Evolutionary conservation across 1,140 invertebrate genomes (phyloP).

Genomic region (Brachionus asplanchnoidis): DNA sequence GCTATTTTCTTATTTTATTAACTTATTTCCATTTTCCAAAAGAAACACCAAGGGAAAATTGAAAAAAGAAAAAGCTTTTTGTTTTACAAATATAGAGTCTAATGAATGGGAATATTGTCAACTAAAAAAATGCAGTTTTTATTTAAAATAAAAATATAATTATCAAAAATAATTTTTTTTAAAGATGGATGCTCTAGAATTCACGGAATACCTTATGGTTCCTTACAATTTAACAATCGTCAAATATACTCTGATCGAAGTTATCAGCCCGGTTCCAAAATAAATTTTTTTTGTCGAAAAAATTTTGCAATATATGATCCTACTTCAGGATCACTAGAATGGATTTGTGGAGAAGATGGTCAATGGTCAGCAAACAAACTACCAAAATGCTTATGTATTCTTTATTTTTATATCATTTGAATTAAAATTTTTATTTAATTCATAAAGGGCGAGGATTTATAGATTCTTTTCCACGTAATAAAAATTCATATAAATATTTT

Average conservation of each 20-base stretch:
- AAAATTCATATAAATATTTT: not conserved
- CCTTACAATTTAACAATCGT: not conserved
- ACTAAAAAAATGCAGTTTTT: constrained; percentile 7
- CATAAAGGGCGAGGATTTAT: constrained; percentile 12
- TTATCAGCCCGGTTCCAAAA: not conserved
- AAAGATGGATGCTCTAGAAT: constrained; percentile 13
- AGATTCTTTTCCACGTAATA: not conserved
- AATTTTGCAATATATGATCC: not conserved
- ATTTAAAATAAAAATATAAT: not conserved
- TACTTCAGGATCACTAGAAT: not conserved
- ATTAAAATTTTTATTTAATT: not conserved
- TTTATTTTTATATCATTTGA: not conserved
- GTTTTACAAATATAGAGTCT: not conserved
- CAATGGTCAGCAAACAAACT: not conserved
- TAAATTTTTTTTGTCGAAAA: not conserved
- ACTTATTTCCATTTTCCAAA: not conserved
- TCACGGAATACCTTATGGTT: constrained; percentile 7
- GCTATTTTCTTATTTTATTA: not conserved
- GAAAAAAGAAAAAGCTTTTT: constrained; percentile 19
- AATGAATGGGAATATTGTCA: constrained; percentile 4
- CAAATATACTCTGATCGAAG: not conserved
- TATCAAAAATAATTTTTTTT: not conserved
- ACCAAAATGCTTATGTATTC: constrained; percentile 8
- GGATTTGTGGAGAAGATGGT: not conserved
- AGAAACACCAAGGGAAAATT: not conserved